A percentile compares a stretch with the other conserved stretches of the same genome.
Conservation (phyloP, 2,113 vertebrate genomes). For the Tetraodon nigroviridis region DNA sequence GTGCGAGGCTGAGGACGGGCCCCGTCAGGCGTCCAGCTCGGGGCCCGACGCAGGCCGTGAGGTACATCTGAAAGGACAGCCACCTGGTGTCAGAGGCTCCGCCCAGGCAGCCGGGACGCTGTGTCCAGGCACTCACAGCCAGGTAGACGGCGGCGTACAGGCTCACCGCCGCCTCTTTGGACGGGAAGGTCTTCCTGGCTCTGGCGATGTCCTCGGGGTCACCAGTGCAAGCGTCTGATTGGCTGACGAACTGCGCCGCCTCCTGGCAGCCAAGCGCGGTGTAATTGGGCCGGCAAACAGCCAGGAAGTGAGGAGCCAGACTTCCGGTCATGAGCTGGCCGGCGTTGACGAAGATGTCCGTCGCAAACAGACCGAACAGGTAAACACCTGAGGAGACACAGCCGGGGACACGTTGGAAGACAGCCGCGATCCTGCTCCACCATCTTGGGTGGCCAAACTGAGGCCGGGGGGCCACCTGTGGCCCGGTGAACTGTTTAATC, state of each 20-base stretch:
- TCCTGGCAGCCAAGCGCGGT: conserved; percentile 85
- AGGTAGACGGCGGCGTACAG: conserved; percentile 85
- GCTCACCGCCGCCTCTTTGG: conserved; percentile 89
- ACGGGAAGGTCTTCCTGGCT: conserved; percentile 88
- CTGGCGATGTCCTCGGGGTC: conserved; percentile 80
- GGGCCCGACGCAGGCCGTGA: conserved; percentile 82
- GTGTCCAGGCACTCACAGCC: conserved; percentile 75
- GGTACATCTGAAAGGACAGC: conserved; percentile 80
- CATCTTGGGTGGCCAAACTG: too few species aligned
- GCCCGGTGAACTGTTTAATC: too few species aligned
- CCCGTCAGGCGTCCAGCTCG: conserved; percentile 83
- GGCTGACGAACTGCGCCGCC: conserved; percentile 79
- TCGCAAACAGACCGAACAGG: conserved; percentile 84
- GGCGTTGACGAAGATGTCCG: conserved; percentile 90
- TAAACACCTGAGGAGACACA: conserved; percentile 80
- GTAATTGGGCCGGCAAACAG: conserved; percentile 89
- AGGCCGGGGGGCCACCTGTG: too few species aligned
- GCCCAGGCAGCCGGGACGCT: not conserved
- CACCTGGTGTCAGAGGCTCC: not conserved
- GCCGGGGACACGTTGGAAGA: not conserved
- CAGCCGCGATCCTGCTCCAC: not conserved
- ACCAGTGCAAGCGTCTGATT: conserved; percentile 81
- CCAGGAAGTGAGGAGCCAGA: conserved; percentile 88
- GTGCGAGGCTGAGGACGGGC: conserved; percentile 81
- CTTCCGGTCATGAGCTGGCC: conserved; percentile 89